Evolutionary conservation across 2,113 vertebrate genomes (phyloP).

Genomic region (Cathartes aura): DNA sequence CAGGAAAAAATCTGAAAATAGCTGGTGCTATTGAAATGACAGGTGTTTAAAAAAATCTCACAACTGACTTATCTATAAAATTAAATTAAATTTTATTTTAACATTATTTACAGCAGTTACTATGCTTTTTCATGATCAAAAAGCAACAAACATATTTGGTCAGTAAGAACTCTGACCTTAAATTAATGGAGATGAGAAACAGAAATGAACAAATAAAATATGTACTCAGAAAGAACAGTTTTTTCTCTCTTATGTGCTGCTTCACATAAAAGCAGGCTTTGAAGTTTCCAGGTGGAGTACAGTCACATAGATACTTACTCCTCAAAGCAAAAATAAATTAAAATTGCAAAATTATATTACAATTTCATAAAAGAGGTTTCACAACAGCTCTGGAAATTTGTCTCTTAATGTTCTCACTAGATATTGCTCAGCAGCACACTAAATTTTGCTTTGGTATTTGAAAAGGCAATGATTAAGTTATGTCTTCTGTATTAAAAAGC

Average conservation of each 20-base stretch:
- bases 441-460: not conserved
- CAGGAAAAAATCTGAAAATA: not conserved
- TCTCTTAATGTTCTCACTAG: not conserved
- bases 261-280: not conserved
- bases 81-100: not conserved
- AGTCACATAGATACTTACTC: not conserved
- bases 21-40: not conserved
- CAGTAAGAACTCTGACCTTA: not conserved
- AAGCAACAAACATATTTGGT: not conserved
- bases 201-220: not conserved
- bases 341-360: not conserved
- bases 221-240: not conserved
- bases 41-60: not conserved
- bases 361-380: not conserved
- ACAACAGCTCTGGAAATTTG: not conserved
- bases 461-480: not conserved
- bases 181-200: not conserved
- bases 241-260: not conserved
- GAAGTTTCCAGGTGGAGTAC: not conserved
- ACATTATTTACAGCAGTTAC: not conserved
- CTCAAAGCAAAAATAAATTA: slow-evolving; percentile 15
- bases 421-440: not conserved
- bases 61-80: not conserved
- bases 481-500: not conserved
- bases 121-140: not conserved